phyloP scores from a whole-genome alignment of 2,888 invertebrate genomes.

The Trissolcus brochymenae region DNA sequence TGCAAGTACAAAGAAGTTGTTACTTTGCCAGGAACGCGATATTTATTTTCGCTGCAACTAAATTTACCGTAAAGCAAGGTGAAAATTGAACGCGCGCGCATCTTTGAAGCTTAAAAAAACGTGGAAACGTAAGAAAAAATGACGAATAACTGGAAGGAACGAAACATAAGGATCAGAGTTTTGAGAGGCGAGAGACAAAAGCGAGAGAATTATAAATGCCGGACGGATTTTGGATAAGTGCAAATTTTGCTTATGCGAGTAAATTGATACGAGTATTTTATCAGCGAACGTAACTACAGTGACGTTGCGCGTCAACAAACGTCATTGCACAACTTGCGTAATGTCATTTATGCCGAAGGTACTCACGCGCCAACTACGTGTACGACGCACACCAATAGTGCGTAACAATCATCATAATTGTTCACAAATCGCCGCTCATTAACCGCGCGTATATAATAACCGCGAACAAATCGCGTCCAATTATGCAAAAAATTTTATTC shows the following conservation, averaged over 20 bases:
- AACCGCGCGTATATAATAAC: neutral
- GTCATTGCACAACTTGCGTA: slow-evolving; percentile 59
- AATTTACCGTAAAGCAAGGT: slow-evolving; percentile 58
- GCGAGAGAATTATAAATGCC: neutral
- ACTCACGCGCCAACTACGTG: slow-evolving; percentile 50
- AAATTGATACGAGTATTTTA: slow-evolving; percentile 48
- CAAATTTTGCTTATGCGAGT: slow-evolving; percentile 14
- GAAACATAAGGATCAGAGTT: too few species aligned
- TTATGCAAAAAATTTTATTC: too few species aligned
- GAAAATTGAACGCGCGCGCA: slow-evolving; percentile 42
- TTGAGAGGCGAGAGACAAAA: neutral
- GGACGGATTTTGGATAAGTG: neutral
- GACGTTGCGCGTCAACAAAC: slow-evolving; percentile 59
- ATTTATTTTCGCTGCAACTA: slow-evolving; percentile 58
- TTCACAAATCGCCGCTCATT: slow-evolving; percentile 2
- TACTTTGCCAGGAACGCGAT: slow-evolving; percentile 55
- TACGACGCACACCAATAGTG: slow-evolving; percentile 19
- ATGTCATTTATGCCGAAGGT: slow-evolving; percentile 53
- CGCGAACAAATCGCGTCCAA: too few species aligned
- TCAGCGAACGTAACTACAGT: slow-evolving; percentile 53
- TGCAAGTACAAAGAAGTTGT: slow-evolving; percentile 55
- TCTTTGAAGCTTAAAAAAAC: slow-evolving; percentile 14
- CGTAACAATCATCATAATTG: slow-evolving; percentile 20
- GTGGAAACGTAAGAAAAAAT: neutral
- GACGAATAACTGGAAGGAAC: neutral